Conservation (phyloP, 2,888 invertebrate genomes). For the Epinotia bilunana region DNA sequence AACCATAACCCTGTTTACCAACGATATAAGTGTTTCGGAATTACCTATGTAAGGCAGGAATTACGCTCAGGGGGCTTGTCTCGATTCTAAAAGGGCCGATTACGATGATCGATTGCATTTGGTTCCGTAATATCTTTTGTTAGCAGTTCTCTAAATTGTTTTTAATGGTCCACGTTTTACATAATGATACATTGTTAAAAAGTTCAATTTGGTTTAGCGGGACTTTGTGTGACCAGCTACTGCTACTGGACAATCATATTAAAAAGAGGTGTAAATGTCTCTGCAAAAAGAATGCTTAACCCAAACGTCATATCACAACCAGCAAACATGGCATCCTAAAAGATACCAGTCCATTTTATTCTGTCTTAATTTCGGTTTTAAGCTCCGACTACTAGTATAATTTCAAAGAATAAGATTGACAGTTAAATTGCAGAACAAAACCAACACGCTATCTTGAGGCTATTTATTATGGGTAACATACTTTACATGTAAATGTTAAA, state of each 20-base stretch:
- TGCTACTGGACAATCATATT: not conserved
- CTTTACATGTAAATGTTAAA: conserved; percentile 21
- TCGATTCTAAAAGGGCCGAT: conserved; percentile 58
- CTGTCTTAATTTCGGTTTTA: conserved; percentile 14
- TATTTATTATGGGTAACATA: conserved; percentile 24
- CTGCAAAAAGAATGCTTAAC: not conserved
- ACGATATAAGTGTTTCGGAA: conserved; percentile 7
- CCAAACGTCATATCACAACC: not conserved
- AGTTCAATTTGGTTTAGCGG: not conserved
- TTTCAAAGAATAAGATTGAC: conserved; percentile 38
- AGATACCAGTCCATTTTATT: not conserved
- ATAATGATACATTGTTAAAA: conserved; percentile 21
- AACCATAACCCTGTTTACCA: not conserved
- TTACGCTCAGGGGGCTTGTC: conserved; percentile 46
- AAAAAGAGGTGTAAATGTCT: not conserved
- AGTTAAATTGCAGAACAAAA: conserved; percentile 42
- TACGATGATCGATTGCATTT: conserved; percentile 59
- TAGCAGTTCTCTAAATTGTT: conserved; percentile 44
- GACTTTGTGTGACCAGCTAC: not conserved
- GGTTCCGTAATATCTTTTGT: conserved; percentile 53
- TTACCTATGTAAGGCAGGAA: conserved; percentile 39
- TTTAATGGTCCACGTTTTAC: conserved; percentile 28
- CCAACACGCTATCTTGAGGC: conserved; percentile 31
- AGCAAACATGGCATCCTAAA: not conserved
- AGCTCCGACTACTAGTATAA: conserved; percentile 7